Percentiles rank a stretch among this genome's conserved stretches.
phyloP scores from a whole-genome alignment of 2,888 invertebrate genomes.

The Drosophila formosana region DNA sequence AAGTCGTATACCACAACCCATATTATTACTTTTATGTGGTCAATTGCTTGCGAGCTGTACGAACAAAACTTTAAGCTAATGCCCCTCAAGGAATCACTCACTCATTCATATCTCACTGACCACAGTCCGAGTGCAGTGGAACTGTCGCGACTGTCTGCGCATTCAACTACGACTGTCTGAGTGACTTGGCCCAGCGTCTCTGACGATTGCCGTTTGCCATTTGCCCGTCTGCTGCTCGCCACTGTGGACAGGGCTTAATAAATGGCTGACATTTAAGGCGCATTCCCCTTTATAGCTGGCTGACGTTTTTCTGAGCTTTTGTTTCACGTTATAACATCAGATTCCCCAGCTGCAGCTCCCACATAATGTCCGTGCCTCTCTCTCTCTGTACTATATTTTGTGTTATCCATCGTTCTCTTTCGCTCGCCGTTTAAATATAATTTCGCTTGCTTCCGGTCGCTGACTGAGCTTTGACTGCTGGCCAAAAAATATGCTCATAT shows the following conservation, averaged over 20 bases:
- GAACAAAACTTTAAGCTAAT: slow-evolving; percentile 9
- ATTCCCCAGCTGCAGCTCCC: slow-evolving; percentile 54
- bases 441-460: slow-evolving; percentile 70
- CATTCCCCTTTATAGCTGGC: slow-evolving; percentile 46
- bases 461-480: slow-evolving; percentile 67
- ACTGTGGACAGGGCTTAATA: slow-evolving; percentile 59
- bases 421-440: slow-evolving; percentile 74
- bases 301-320: slow-evolving; percentile 68
- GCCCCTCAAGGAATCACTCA: not conserved
- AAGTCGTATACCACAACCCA: not conserved
- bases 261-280: slow-evolving; percentile 71
- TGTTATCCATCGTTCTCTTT: slow-evolving; percentile 1
- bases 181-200: slow-evolving; percentile 55
- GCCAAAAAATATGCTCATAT: slow-evolving; percentile 70
- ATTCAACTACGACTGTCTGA: slow-evolving; percentile 55
- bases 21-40: not conserved
- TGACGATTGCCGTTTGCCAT: slow-evolving; percentile 59
- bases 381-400: not conserved
- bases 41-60: not conserved
- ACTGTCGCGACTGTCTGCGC: slow-evolving; percentile 46
- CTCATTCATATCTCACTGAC: slow-evolving; percentile 12
- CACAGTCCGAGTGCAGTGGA: slow-evolving; percentile 4
- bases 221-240: slow-evolving; percentile 54
- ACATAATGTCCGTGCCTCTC: slow-evolving; percentile 20
- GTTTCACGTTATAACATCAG: slow-evolving; percentile 62